phyloP scores from a whole-genome alignment of 1,140 invertebrate species.

The Tribolium madens region DNA sequence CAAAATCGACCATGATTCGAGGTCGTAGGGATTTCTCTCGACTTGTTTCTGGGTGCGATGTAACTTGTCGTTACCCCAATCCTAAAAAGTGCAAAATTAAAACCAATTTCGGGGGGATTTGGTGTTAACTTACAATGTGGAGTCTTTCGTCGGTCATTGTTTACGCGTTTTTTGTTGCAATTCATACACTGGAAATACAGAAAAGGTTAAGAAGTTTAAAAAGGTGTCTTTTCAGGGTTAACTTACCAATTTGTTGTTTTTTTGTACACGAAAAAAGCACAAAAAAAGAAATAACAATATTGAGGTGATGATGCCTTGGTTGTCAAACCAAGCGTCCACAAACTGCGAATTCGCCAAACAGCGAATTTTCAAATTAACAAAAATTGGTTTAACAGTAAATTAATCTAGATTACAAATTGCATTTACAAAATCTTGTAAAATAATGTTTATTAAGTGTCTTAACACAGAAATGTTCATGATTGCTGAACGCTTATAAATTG shows the following conservation, averaged over 20 bases:
- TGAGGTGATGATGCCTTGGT: neutral
- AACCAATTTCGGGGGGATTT: neutral
- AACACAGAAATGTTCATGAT: too few species aligned
- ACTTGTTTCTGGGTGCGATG: constrained; percentile 83
- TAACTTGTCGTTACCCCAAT: constrained; percentile 88
- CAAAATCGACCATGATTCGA: constrained; percentile 96
- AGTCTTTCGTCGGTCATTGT: constrained; percentile 62
- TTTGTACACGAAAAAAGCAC: neutral
- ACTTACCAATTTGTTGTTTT: neutral
- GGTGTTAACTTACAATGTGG: constrained; percentile 60
- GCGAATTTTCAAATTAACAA: too few species aligned
- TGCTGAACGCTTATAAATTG: too few species aligned
- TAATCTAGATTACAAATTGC: too few species aligned
- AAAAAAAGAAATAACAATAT: neutral
- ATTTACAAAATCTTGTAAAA: too few species aligned
- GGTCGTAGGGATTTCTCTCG: constrained; percentile 89
- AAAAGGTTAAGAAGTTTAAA: neutral
- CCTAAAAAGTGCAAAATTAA: constrained; percentile 67
- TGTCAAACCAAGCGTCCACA: neutral
- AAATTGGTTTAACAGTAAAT: too few species aligned
- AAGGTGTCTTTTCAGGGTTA: neutral
- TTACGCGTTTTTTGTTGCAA: too few species aligned
- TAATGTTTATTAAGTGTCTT: too few species aligned
- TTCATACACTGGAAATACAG: neutral
- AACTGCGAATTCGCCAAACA: too few species aligned